Percentiles rank a stretch among this genome's conserved stretches.
These are phyloP conservation scores for Rotaria sp. DNA, from an alignment of 2,888 invertebrate species.

Conservation along the genomic window DNA sequence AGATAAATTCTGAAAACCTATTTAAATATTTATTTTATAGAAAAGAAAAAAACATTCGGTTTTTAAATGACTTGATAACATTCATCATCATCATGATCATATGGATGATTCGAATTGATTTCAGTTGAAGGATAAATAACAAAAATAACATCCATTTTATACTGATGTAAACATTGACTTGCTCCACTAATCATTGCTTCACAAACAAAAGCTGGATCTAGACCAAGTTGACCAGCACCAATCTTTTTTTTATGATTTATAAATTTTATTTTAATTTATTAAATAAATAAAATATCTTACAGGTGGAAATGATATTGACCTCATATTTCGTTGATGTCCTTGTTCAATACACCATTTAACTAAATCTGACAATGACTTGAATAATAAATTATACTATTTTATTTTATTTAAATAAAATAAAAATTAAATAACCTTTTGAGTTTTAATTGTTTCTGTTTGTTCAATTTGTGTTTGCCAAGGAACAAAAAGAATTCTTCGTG, in stretches of 20 bases:
- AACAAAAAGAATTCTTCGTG: not conserved
- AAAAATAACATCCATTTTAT: not conserved
- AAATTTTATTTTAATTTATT: not conserved
- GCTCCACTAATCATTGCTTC: constrained; percentile 25
- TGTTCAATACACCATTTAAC: not conserved
- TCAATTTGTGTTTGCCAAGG: not conserved
- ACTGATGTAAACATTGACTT: constrained; percentile 10
- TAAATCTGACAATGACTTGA: not conserved
- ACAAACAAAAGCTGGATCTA: not conserved
- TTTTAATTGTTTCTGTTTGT: not conserved
- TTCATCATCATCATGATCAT: not conserved
- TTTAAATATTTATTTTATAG: not conserved
- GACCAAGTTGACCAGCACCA: not conserved
- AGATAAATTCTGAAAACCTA: not conserved
- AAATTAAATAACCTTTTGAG: not conserved
- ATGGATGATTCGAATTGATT: too few relatives aligned
- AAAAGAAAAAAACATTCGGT: not conserved
- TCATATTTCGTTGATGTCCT: not conserved
- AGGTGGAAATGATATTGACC: constrained; percentile 2
- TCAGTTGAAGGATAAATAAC: not conserved
- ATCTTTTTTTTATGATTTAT: not conserved
- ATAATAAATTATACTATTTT: not conserved
- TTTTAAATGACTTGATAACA: not conserved
- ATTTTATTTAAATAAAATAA: not conserved
- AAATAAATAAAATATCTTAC: not conserved